Evolutionary conservation across 1,140 invertebrate genomes (phyloP).

Genomic region (Drosophila sucinea): DNA sequence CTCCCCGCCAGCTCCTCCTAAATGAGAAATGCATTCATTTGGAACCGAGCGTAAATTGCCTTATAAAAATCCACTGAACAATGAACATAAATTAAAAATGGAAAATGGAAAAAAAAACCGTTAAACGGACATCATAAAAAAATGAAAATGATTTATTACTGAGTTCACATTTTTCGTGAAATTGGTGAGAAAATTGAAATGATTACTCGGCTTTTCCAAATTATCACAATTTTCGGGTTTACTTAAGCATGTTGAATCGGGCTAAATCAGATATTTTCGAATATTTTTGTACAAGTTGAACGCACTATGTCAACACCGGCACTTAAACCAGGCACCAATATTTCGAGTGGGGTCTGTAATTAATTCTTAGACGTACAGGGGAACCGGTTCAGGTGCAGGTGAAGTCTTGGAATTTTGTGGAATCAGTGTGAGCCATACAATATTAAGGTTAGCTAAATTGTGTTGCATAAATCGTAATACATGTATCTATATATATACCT

Average conservation of each 20-base stretch:
- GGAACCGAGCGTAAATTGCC: conserved; percentile 10
- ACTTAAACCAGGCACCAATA: no score
- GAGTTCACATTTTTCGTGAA: background rate
- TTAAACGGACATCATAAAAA: conserved; percentile 8
- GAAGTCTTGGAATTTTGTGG: no score
- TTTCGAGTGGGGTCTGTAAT: no score
- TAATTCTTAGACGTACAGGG: no score
- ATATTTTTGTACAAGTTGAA: no score
- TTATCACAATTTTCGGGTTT: no score
- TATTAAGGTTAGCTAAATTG: background rate
- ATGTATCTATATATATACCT: background rate
- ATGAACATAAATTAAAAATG: background rate
- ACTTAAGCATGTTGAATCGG: no score
- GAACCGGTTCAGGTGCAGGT: no score
- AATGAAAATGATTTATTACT: conserved; percentile 2
- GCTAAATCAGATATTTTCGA: no score
- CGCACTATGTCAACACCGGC: no score
- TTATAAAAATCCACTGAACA: conserved; percentile 3
- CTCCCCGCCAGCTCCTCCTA: background rate
- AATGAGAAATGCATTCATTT: conserved; percentile 2
- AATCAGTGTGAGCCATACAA: background rate
- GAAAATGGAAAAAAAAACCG: background rate
- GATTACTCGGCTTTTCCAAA: no score
- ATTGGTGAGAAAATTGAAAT: no score
- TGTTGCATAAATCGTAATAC: conserved; percentile 1